A percentile compares a stretch with the other conserved stretches of the same genome.
Evolutionary conservation across 2,888 invertebrate species (phyloP).

Genomic region (Rotaria magnacalcarata): DNA sequence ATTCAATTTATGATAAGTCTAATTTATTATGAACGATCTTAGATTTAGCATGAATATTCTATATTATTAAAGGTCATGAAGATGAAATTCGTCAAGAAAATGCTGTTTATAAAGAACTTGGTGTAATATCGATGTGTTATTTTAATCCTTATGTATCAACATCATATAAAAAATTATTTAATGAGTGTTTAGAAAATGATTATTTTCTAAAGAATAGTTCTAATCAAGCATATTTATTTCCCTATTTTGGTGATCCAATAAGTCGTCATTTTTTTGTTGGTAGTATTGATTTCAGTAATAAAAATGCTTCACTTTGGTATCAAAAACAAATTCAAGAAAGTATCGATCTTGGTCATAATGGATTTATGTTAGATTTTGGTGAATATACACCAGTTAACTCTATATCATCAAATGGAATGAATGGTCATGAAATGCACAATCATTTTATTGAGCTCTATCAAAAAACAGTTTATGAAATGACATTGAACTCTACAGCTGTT

Average conservation of each 20-base stretch:
- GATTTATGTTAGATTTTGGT: slow-evolving; percentile 46
- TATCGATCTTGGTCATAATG: slow-evolving; percentile 39
- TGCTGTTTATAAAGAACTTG: slow-evolving; percentile 35
- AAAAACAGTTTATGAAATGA: slow-evolving; percentile 39
- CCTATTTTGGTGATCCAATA: slow-evolving; percentile 35
- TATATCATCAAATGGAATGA: slow-evolving; percentile 32
- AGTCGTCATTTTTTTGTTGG: slow-evolving; percentile 38
- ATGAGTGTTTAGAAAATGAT: slow-evolving; percentile 24
- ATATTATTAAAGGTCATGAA: not conserved
- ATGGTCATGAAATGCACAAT: slow-evolving; percentile 42
- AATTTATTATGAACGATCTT: no score
- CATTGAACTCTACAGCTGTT: not conserved
- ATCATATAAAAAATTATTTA: slow-evolving; percentile 32
- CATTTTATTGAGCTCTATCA: slow-evolving; percentile 44
- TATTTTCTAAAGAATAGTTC: slow-evolving; percentile 38
- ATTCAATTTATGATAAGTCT: no score
- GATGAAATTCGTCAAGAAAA: slow-evolving; percentile 31
- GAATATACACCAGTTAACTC: slow-evolving; percentile 45
- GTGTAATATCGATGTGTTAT: slow-evolving; percentile 39
- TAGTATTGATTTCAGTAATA: slow-evolving; percentile 44
- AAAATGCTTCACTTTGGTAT: slow-evolving; percentile 41
- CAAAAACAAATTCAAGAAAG: slow-evolving; percentile 38
- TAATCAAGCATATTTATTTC: slow-evolving; percentile 38
- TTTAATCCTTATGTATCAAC: slow-evolving; percentile 43
- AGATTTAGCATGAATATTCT: no score